Evolutionary conservation across 2,797 vertebrate species (phyloP), one percentile per base, ranked within the genome.

Genomic region (Staurois parvus): DNA sequence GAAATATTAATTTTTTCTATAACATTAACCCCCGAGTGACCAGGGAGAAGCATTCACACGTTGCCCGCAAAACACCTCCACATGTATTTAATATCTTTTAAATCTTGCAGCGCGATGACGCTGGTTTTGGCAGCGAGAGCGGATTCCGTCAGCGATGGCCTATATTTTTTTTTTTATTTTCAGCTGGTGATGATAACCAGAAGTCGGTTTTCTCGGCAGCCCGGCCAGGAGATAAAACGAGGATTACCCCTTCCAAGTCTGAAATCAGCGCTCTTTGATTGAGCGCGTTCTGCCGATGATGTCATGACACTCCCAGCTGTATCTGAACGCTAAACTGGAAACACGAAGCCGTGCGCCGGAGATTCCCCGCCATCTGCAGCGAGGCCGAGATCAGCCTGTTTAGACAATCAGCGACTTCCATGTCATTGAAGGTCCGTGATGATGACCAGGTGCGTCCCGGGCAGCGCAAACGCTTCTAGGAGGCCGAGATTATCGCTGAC

Each of bases 191-290:
- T 91, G 88, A 87, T 88, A 91, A 87, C 67, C 90, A 91, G 89
- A 85, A 77, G 67, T 28, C 82, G 83, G 85, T 87, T 87, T 88
- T 91, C 90, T 88, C 90, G 89, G 79, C 68, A 70, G 80, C 19
- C 0, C 74, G 52, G 69, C 90, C 90, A 89, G 80, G 69, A 52
- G 70, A 90, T 91, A 89, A 90, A 88, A 83, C 84, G 5, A 52
- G 84, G 86, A 86, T 88, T 85, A 19, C 84, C 72, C 34, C 90
- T 89, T 92, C 89, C 90, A 89, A 83, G 69, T 84, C 85, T 79
- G 56, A 40, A 48, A 76, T 88, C 87, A 90, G 90, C 88, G 89
- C 90, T 91, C 87, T 89, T 88, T 91, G 88, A 89, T 91, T 90
- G 72, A 26, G 70, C 75, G 26, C 83, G 75, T 75, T 91, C 91